Conservation (phyloP, 1,140 invertebrate species). For the Anthonomus grandis region DNA sequence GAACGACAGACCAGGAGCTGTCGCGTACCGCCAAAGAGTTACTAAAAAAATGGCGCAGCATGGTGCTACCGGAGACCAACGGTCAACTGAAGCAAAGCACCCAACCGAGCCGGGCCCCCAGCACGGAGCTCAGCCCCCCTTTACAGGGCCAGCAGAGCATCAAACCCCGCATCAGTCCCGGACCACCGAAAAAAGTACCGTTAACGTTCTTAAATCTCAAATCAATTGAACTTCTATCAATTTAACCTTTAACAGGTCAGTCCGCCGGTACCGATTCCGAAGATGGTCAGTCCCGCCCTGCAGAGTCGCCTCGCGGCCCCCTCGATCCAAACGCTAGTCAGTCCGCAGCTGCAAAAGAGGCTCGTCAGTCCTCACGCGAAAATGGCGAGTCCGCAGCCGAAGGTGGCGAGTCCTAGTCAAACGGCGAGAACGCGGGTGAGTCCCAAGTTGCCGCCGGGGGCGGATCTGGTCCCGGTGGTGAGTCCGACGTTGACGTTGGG, state of each 20-base stretch:
- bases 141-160: neutral
- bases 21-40: conserved; percentile 86
- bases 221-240: neutral
- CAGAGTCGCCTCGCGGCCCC: conserved; percentile 7
- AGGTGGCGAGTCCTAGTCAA: conserved; percentile 19
- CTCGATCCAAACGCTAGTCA: conserved; percentile 7
- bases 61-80: conserved; percentile 57
- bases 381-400: conserved; percentile 1
- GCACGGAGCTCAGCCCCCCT: conserved; percentile 34
- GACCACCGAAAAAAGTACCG: conserved; percentile 5
- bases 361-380: conserved; percentile 2
- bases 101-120: conserved; percentile 20
- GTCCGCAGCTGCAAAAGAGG: conserved; percentile 6
- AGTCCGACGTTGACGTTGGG: conserved; percentile 18
- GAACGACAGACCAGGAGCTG: conserved; percentile 77
- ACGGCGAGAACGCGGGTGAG: neutral
- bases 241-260: conserved; percentile 5
- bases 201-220: too few relatives aligned
- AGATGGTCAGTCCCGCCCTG: conserved; percentile 8
- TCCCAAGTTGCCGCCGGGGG: neutral
- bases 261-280: neutral
- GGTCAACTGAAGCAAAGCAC: conserved; percentile 45
- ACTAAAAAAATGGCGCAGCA: conserved; percentile 85
- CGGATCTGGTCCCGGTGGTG: too few relatives aligned
- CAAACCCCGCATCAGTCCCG: conserved; percentile 2